A percentile compares a stretch with the other conserved stretches of the same genome.
Evolutionary conservation across 1,140 invertebrate species (phyloP).

Genomic region (Odontomachus brunneus): DNA sequence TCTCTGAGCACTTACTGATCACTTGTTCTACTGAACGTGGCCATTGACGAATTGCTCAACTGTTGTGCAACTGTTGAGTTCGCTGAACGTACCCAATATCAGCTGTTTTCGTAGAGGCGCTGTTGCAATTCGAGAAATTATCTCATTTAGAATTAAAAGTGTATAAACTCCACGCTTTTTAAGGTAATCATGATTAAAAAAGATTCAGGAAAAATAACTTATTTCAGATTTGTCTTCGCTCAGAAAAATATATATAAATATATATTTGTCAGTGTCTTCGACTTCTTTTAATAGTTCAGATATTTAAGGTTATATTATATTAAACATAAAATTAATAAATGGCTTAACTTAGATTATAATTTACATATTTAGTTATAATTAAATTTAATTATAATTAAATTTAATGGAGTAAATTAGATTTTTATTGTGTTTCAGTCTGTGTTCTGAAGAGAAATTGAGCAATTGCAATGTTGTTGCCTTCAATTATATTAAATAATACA

Average conservation of each 20-base stretch:
- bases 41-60: too few relatives aligned
- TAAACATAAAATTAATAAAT: background rate
- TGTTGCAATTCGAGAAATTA: background rate
- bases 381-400: too few relatives aligned
- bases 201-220: background rate
- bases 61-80: too few relatives aligned
- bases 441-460: background rate
- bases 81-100: too few relatives aligned
- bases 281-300: too few relatives aligned
- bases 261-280: background rate
- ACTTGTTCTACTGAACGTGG: too few relatives aligned
- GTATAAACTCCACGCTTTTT: background rate
- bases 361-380: too few relatives aligned
- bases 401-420: too few relatives aligned
- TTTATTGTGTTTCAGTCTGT: slow-evolving; percentile 14
- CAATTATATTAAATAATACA: slow-evolving; percentile 41
- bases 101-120: background rate
- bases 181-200: background rate
- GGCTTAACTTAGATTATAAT: too few relatives aligned
- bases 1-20: too few relatives aligned
- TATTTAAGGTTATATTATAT: slow-evolving; percentile 4
- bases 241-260: too few relatives aligned
- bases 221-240: background rate
- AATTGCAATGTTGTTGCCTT: background rate
- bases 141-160: background rate